phyloP scores from a whole-genome alignment of 2,113 vertebrate species.

The Poecile atricapillus region DNA sequence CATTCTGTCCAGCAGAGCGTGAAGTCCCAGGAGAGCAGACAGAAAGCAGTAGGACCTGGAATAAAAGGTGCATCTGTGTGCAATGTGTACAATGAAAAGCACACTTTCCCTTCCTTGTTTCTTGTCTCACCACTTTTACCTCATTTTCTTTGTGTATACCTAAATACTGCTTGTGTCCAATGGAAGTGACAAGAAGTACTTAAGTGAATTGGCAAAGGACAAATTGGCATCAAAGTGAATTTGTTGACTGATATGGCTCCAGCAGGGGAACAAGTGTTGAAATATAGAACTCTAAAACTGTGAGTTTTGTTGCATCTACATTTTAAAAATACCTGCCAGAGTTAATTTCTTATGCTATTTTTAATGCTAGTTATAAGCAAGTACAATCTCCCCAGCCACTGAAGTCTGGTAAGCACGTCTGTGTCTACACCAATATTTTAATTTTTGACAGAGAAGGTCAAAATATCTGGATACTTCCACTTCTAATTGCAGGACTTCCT shows the following conservation, averaged over 20 bases:
- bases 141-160: neutral
- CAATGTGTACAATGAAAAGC: neutral
- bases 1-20: neutral
- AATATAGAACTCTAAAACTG: neutral
- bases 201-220: neutral
- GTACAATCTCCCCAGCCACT: neutral
- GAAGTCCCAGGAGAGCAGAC: neutral
- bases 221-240: neutral
- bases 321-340: neutral
- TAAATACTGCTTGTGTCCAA: neutral
- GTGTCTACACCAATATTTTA: neutral
- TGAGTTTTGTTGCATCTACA: neutral
- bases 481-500: neutral
- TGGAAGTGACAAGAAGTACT: neutral
- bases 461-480: neutral
- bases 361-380: neutral
- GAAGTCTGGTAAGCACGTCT: neutral
- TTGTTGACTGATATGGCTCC: neutral
- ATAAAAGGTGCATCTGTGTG: neutral
- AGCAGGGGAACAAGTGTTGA: neutral
- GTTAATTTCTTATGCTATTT: neutral
- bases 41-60: neutral
- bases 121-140: neutral
- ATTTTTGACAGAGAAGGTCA: neutral
- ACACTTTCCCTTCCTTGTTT: neutral